Evolutionary conservation across 1,140 invertebrate species (phyloP), one percentile per base, ranked within the genome.

Genomic region (Monomorium pharaonis): DNA sequence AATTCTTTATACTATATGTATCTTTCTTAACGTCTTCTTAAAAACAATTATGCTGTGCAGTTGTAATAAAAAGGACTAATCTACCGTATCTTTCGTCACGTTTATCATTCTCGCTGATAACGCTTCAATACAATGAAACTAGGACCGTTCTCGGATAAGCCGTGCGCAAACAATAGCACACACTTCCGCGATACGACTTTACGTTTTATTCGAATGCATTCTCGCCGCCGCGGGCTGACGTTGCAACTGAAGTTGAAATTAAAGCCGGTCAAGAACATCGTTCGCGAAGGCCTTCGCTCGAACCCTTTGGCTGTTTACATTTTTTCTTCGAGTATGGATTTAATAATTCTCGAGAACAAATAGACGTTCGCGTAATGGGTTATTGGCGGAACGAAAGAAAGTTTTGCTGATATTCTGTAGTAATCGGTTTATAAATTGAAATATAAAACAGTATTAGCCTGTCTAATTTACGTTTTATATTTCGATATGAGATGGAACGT

Each of bases 131-230:
- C 14, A 18, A 69, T 27, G 49, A 56, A 69, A 69, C n/a, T 67
- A 67, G 62, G 2, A 78, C 44, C 21, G 21, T 14, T 30, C n/a
- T 80, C 44, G 62, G 47, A 44, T 69, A 80, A 67, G 47, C 14
- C 30, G 21, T 69, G 63, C 47, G 47, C 63, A 80, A 69, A 80
- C 78, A 83, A 83, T 58, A 83, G 67, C 37, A 51, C 33, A 58
- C 58, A 72, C 60, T 83, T 33, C 44, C 51, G 51, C 21, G n/a
- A 80, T 69, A n/a, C n/a, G n/a, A n/a, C n/a, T n/a, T 80, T 69
- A 80, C 58, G n/a, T 72, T 81, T 72, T 83, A 58, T 72, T 72
- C 51, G 67, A 83, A 30, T 51, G 62, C 30, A 54, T 69, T 80
- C 77, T 42, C 33, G 14, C 65, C 21, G 63, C 65, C 65, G 67